A percentile compares a stretch with the other conserved stretches of the same genome.
Conservation (phyloP, 35 echinoderm and acorn worm genomes). For the Apostichopus californicus region DNA sequence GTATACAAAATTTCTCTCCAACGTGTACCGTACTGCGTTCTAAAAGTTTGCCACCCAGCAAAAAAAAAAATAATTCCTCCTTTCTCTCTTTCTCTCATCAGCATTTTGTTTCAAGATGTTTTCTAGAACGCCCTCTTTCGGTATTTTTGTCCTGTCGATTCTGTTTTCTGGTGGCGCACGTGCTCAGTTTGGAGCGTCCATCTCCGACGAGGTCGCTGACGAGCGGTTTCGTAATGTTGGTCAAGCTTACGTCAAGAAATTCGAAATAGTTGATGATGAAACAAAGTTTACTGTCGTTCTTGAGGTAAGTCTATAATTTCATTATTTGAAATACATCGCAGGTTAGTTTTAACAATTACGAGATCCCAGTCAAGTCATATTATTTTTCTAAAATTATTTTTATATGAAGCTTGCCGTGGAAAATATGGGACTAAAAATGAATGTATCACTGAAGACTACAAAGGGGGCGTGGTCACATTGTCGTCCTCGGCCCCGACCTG, state of each 20-base stretch:
- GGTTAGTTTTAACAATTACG: background rate
- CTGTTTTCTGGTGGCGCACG: background rate
- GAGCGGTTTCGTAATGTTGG: slow-evolving; percentile 66
- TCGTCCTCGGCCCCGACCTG: no score
- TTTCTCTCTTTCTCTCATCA: background rate
- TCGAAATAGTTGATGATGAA: slow-evolving; percentile 59
- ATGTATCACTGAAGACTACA: no score
- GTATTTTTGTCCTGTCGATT: background rate
- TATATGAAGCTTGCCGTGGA: background rate
- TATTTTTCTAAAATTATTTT: no score
- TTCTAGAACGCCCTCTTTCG: slow-evolving; percentile 11
- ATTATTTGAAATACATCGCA: background rate
- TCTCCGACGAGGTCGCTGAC: slow-evolving; percentile 64
- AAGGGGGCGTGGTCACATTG: no score
- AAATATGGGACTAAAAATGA: background rate
- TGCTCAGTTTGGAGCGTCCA: background rate
- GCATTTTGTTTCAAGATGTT: slow-evolving; percentile 26
- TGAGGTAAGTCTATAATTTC: slow-evolving; percentile 55
- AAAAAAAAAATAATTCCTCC: no score
- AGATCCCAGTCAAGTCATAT: background rate
- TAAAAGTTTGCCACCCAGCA: no score
- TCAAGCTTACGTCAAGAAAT: slow-evolving; percentile 67
- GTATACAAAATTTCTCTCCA: no score
- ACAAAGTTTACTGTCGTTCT: slow-evolving; percentile 60
- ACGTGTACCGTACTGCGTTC: no score